Evolutionary conservation across 2,888 invertebrate genomes (phyloP), one percentile per base, ranked within the genome.

Genomic region (Cryptocheilus praepositus): DNA sequence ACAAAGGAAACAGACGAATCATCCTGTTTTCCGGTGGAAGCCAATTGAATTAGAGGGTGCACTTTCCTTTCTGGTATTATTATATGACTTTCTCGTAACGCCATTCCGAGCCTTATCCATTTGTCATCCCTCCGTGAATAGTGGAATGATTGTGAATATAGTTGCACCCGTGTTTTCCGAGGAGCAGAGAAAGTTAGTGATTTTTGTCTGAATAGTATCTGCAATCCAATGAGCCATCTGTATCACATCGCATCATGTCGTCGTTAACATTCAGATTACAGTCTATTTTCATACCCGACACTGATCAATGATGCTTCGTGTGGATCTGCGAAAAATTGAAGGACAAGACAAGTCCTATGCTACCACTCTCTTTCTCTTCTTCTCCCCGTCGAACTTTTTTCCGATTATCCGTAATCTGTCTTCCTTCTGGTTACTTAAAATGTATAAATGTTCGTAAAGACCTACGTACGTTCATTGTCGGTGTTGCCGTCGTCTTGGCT

Each of bases 401-500:
- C 53, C 36, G 36, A 36, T 36, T 36, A 36, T 36, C 36, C 36
- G 36, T 11, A 36, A 36, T 46, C 43, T 49, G 19, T 36, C 59
- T 54, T 36, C 36, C 36, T 44, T 54, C 54, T 36, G 19, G 25
- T 18, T 53, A 22, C 46, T 65, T 46, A 21, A 65, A 43, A 60
- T 49, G 62, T 69, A 45, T 54, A 63, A 56, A 22, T 61, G 60
- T 45, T 56, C 52, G 64, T 61, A 61, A 61, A 36, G 57, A 51
- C 61, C 70, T 70, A 21, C 21, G 22, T 52, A 16, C 64, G 61
- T 70, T 54, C 56, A 53, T 73, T 76, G 71, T 81, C 80, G 70
- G 70, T 85, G 80, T 85, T 79, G 73, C 75, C 81, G 78, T 83
- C 77, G 83, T 73, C 80, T 85, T 85, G 81, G 85, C 85, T 86